Base-by-base conservation (phyloP, 2,113 vertebrate species). In the Pogonocichla stellata region DNA sequence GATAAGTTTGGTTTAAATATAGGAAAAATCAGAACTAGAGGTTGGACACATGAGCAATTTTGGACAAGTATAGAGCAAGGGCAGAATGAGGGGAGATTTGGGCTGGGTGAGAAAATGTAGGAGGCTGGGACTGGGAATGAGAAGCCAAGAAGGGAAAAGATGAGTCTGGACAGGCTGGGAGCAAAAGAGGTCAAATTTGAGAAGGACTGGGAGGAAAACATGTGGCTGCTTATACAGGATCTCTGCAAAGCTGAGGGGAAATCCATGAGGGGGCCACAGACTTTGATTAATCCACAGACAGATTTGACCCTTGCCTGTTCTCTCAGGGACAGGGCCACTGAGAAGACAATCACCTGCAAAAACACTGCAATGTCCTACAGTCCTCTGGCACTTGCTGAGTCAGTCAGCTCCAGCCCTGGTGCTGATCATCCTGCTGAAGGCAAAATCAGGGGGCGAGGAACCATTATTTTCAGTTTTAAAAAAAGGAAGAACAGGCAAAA, bases 201-300 rank as follows among this genome's bases (percentile, higher is more conserved):
- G 56, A 70, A 36, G n/a, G 13, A 50, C 7, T 83, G 18, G 6
- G 8, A 60, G 26, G 72, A 65, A 82, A 88, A 70, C 0, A 0
- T 12, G 5, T 57, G 28, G 6, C 50, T 6, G 2, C 45, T 83
- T 50, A 61, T 26, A n/a, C 0, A 2, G 0, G 3, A 47, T 56
- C 33, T 24, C 16, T 19, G 18, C 29, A 92, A 90, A 90, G 23
- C 25, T 0, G 1, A 14, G 14, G 12, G 29, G 14, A 80, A 89
- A 70, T 60, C 29, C 45, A 29, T 26, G 64, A 80, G 9, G 12
- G 5, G 25, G 8, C 15, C n/a, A 20, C 3, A 60, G 38, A 16
- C 12, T 47, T 57, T 36, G 36, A 45, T 33, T 17, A 38, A 33
- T 33, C 38, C 2, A 3, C 3, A 5, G 25, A 20, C 1, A 53